These are phyloP conservation scores for Melinaea marsaeus DNA, from an alignment of 2,888 invertebrate genomes.

Conservation along the genomic window DNA sequence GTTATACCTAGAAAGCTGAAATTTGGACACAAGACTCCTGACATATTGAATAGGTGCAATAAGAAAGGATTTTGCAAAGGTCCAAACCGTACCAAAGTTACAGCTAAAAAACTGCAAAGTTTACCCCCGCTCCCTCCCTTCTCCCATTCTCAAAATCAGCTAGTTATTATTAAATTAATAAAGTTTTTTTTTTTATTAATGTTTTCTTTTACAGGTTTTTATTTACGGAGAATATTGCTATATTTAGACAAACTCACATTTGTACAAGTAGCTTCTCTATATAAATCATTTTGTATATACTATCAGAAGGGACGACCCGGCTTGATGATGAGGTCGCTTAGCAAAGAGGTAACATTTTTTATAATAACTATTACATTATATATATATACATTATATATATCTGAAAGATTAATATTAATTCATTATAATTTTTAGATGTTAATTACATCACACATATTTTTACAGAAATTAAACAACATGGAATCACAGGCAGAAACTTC, in stretches of 20 bases:
- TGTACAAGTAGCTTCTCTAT: conserved; percentile 87
- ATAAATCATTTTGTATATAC: conserved; percentile 84
- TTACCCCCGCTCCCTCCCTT: too few relatives aligned
- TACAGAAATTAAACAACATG: conserved; percentile 69
- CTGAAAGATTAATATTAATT: too few relatives aligned
- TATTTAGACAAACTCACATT: conserved; percentile 91
- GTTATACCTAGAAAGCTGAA: too few relatives aligned
- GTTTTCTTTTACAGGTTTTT: conserved; percentile 78
- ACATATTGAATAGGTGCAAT: too few relatives aligned
- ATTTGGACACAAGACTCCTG: too few relatives aligned
- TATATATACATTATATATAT: not conserved
- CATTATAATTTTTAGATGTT: too few relatives aligned
- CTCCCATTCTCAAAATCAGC: too few relatives aligned
- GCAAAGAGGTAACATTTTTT: conserved; percentile 61
- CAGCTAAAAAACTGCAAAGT: too few relatives aligned
- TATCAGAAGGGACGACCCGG: conserved; percentile 78
- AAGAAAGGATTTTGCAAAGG: too few relatives aligned
- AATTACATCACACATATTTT: conserved; percentile 15
- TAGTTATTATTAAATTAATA: conserved; percentile 37
- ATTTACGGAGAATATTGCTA: conserved; percentile 87
- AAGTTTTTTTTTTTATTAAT: conserved; percentile 34
- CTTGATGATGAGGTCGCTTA: conserved; percentile 67
- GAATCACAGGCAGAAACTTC: conserved; percentile 47
- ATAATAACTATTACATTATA: not conserved
- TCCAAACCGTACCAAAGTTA: too few relatives aligned